Conservation (phyloP, 2,888 invertebrate species). For the Conops quadrifasciatus region DNA sequence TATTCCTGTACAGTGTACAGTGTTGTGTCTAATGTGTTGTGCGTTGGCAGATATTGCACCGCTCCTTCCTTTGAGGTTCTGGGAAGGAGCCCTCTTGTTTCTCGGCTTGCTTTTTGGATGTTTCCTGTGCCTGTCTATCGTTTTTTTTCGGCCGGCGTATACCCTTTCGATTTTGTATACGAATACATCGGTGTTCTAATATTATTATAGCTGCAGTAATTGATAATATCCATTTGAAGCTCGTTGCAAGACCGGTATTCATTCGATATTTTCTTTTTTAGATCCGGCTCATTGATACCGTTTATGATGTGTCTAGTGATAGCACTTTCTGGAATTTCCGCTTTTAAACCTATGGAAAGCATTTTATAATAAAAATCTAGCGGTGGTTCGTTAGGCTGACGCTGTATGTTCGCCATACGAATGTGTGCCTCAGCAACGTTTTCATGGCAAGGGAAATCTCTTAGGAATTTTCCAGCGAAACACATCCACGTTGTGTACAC, state of each 20-base stretch:
- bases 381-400: constrained; percentile 23
- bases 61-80: constrained; percentile 17
- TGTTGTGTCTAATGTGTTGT: constrained; percentile 15
- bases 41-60: constrained; percentile 18
- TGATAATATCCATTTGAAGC: constrained; percentile 11
- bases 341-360: constrained; percentile 8
- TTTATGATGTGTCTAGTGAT: constrained; percentile 5
- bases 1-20: constrained; percentile 2
- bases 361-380: constrained; percentile 25
- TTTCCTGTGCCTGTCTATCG: background rate
- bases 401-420: constrained; percentile 33
- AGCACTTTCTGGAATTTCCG: constrained; percentile 11
- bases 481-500: constrained; percentile 18
- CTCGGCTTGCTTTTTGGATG: background rate
- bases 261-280: constrained; percentile 19
- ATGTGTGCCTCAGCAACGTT: constrained; percentile 37
- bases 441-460: constrained; percentile 32
- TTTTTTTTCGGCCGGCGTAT: background rate
- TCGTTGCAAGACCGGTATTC: constrained; percentile 5
- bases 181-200: background rate
- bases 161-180: background rate
- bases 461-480: constrained; percentile 28
- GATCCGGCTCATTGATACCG: constrained; percentile 16
- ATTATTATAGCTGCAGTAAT: constrained; percentile 16
- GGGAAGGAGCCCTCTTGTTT: background rate